Base-by-base conservation (phyloP, 2,797 vertebrate species). In the Scolopax bukidnonensis region DNA sequence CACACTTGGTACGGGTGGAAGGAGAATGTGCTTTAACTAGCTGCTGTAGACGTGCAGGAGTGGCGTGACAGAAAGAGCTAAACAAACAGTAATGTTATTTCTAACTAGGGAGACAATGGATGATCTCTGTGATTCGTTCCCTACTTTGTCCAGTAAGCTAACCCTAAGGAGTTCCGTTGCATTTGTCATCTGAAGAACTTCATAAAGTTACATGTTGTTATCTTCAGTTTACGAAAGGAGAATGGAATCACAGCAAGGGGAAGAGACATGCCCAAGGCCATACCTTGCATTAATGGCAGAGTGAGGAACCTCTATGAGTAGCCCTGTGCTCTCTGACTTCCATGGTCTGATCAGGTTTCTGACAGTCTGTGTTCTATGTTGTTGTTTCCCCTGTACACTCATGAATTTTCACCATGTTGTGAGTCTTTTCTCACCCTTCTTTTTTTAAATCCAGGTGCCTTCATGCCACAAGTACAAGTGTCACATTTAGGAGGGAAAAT, bases 241-340 rank as follows among this genome's bases (percentile, higher is more conserved):
- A 79, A 32, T 16, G 27, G 48, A 89, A 32, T 76, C 64, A 28
- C 27, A 76, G 47, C 19, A 63, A 56, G 71, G 10, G 74, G 75
- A 83, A 38, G 27, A 86, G 23, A 36, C 6, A 3, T 43, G 32
- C 41, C 56, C 0, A 0, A 84, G 59, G 71, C 74, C 6, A 1
- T 54, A 33, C 56, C 56, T 87, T 64, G 45, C 23, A 38, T 70
- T 60, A 70, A 33, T 80, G 75, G 45, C 41, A 85, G 50, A 89
- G 20, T 36, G 32, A 12, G n/a, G 36, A 63, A 41, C 18, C 13
- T 54, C 38, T 56, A 11, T 0, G 0, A 56, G 43, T 41, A 95
- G 21, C 43, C 51, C 36, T 30, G 36, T 53, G 21, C 41, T 83
- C 36, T 47, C 16, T 70, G n/a, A 17, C 28, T 87, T 85, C 53